Percentiles rank a stretch among this genome's conserved stretches.
These are phyloP conservation scores for Lasioglossum baleicum DNA, from an alignment of 1,140 invertebrate genomes.

Conservation along the genomic window DNA sequence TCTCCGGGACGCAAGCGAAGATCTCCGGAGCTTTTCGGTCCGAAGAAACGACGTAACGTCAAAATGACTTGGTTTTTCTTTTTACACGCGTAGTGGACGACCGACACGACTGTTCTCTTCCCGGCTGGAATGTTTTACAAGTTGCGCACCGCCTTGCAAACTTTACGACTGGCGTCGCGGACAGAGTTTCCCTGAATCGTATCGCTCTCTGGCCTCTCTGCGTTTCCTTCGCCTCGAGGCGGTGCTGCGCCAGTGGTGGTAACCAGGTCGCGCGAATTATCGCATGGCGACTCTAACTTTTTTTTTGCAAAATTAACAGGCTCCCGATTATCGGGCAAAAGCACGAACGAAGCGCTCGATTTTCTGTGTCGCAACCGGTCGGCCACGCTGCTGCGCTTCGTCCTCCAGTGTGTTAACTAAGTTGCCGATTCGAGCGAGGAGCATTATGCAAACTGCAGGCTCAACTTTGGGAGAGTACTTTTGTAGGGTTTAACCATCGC, in stretches of 20 bases:
- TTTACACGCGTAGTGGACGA: not conserved
- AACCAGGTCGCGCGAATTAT: conserved; percentile 19
- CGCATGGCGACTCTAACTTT: not conserved
- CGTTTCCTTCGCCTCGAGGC: not conserved
- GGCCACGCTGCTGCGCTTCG: too few species aligned
- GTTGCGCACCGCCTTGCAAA: not conserved
- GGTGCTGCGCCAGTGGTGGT: not conserved
- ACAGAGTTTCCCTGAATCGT: not conserved
- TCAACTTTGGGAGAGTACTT: too few species aligned
- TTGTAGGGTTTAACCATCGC: too few species aligned
- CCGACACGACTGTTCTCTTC: not conserved
- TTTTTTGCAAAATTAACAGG: not conserved
- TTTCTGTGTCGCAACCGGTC: too few species aligned
- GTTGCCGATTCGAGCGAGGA: not conserved
- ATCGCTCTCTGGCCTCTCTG: not conserved
- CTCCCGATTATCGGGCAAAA: not conserved
- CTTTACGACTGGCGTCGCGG: not conserved
- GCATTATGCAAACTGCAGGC: too few species aligned
- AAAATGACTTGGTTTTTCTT: conserved; percentile 1
- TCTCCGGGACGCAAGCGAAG: conserved; percentile 31
- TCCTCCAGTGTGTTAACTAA: not conserved
- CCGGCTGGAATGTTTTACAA: conserved; percentile 5
- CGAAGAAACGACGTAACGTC: conserved; percentile 20
- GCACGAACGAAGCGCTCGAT: too few species aligned
- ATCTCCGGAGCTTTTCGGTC: not conserved